Evolutionary conservation across 2,888 invertebrate species (phyloP), one percentile per base, ranked within the genome.

Genomic region (Melanargia galathea): DNA sequence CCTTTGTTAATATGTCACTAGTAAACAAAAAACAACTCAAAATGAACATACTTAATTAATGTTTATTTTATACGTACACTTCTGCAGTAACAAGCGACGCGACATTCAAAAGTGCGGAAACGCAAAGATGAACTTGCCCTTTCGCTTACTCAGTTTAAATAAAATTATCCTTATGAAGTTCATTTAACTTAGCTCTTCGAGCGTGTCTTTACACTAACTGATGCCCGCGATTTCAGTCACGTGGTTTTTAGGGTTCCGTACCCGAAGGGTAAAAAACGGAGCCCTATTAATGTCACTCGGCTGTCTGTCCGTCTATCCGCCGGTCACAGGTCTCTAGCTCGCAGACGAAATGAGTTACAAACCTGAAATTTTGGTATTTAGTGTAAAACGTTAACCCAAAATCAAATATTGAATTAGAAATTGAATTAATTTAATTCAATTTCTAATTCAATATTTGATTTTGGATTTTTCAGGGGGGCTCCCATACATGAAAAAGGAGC

Each of bases 41-140:
- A 49, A 26, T 16, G 16, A 30, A 49, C n/a, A 26, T 10, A 49
- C n/a, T 16, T 10, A 30, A 49, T 26, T 13, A 22, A 24, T 24
- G 22, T 48, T 49, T 26, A 24, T 22, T 48, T n/a, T 5, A 24
- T 45, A 20, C 45, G n/a, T n/a, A n/a, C n/a, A 49, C n/a, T 49
- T 30, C 24, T n/a, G n/a, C n/a, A 16, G 8, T 26, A 16, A 8
- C 49, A 49, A 2, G 49, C 30, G 30, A 4, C 49, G 49, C 30
- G 30, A 4, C 49, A 30, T n/a, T 48, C n/a, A 7, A 49, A 49
- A 30, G 16, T 30, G 26, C 49, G 26, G 26, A 18, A 51, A 51
- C 33, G 16, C 49, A 30, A 33, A 10, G 18, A 33, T 33, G 18
- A 18, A 51, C 33, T 51, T 33, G 51, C 51, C 33, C 18, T 18